These are phyloP conservation scores for Rhea americana DNA, from an alignment of 2,113 vertebrate genomes.

Conservation along the genomic window DNA sequence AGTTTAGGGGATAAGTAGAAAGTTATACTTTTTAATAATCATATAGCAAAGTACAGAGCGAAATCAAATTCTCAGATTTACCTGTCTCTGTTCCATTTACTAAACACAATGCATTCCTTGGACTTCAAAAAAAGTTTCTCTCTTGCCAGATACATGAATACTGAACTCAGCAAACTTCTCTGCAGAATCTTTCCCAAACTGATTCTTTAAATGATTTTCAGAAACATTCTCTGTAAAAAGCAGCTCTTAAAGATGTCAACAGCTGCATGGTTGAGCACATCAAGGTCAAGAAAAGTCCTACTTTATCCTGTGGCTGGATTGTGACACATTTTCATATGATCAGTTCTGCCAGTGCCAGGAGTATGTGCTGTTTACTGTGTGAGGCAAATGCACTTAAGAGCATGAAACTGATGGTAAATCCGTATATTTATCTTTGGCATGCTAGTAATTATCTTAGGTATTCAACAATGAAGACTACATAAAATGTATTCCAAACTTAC, in stretches of 20 bases:
- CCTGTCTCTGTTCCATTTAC: not conserved
- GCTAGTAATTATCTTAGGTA: not conserved
- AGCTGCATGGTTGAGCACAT: not conserved
- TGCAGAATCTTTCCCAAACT: not conserved
- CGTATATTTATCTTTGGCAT: not conserved
- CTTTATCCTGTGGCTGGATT: constrained; percentile 15
- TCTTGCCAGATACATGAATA: not conserved
- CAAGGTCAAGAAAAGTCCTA: constrained; percentile 47
- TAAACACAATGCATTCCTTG: not conserved
- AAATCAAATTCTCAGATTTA: not conserved
- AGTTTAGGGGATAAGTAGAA: not conserved
- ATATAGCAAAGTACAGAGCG: not conserved
- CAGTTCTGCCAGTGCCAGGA: not conserved
- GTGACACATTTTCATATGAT: constrained; percentile 31
- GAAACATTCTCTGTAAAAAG: not conserved
- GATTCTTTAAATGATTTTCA: not conserved
- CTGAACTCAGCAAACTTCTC: not conserved
- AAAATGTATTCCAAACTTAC: not conserved
- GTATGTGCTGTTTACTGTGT: rapidly evolving
- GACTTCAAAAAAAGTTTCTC: not conserved
- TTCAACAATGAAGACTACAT: not conserved
- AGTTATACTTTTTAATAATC: not conserved
- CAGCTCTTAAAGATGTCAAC: not conserved
- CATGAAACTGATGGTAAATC: not conserved
- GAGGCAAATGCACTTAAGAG: not conserved